Evolutionary conservation across 2,888 invertebrate species (phyloP), one percentile per base, ranked within the genome.

Genomic region (Diaphora mendica): DNA sequence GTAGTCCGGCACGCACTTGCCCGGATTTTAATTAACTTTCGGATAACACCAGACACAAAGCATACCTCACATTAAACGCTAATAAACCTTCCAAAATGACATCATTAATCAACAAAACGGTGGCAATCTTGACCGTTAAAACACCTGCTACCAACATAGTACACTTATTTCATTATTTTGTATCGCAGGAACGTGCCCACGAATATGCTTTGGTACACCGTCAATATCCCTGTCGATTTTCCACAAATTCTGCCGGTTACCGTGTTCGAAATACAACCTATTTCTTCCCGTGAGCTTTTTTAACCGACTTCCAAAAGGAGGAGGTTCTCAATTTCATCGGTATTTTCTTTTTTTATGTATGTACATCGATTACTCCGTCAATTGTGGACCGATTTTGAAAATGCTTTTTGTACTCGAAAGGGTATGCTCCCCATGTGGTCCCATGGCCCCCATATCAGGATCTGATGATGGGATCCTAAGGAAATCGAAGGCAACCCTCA

Each of bases 211-310:
- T 72, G 73, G 72, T 82, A 78, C 74, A 77, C 72, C 71, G 68
- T 70, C 48, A 67, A 70, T 62, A 15, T 62, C 62, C n/a, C 42
- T 65, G 30, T 48, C 66, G 64, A 72, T 72, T 73, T 67, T 20
- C 69, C 65, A 77, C 64, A 72, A 74, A 77, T 76, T 73, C 71
- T 77, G 71, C 79, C 74, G 72, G 81, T 68, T 83, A 77, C 71
- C 39, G 59, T 30, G 65, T 55, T 78, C 74, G 76, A 78, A 83
- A 81, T 82, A 79, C 76, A 82, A 83, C 83, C 79, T 73, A 79
- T 82, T 79, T 33, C 64, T 71, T 77, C 79, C 83, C 69, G 1
- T 73, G 78, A 78, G 77, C 76, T 74, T 77, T n/a, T n/a, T n/a
- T n/a, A n/a, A n/a, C n/a, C n/a, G n/a, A n/a, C n/a, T n/a, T n/a